Percentiles rank a stretch among this genome's conserved stretches.
These are phyloP conservation scores for Brachionus angularis DNA, from an alignment of 1,140 invertebrate species.

Conservation along the genomic window DNA sequence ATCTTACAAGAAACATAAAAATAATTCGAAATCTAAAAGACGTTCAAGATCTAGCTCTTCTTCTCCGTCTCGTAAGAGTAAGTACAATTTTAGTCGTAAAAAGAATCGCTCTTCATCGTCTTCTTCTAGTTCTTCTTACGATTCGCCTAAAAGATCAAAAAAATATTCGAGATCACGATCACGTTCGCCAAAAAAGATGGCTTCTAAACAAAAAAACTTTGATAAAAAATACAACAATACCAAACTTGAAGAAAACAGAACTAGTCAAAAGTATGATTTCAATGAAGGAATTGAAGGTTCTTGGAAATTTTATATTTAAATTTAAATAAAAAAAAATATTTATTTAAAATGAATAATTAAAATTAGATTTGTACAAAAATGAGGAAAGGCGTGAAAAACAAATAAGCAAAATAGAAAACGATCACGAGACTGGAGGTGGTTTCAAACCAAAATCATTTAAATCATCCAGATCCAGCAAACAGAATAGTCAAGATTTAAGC, in stretches of 20 bases:
- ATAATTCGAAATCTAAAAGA: no score
- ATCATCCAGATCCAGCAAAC: slow-evolving; percentile 21
- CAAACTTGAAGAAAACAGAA: no score
- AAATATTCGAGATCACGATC: slow-evolving; percentile 4
- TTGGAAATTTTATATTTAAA: not conserved
- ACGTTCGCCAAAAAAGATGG: not conserved
- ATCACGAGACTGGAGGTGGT: not conserved
- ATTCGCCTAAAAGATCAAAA: slow-evolving; percentile 2
- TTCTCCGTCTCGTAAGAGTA: not conserved
- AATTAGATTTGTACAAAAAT: slow-evolving; percentile 16
- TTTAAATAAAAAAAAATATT: no score
- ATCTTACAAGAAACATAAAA: no score
- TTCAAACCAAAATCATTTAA: slow-evolving; percentile 21
- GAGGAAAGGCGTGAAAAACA: no score
- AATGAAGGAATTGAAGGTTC: slow-evolving; percentile 1
- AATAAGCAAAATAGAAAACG: not conserved
- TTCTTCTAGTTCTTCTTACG: not conserved
- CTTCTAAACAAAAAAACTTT: not conserved
- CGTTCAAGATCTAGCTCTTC: no score
- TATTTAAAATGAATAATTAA: no score
- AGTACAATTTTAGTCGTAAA: no score
- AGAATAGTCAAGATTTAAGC: no score
- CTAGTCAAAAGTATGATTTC: slow-evolving; percentile 31
- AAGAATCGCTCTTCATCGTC: not conserved
- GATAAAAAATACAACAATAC: slow-evolving; percentile 15